Percentiles rank a stretch among this genome's conserved stretches.
Evolutionary conservation across 1,140 invertebrate species (phyloP).

Genomic region (Ceratosolen solmsi): DNA sequence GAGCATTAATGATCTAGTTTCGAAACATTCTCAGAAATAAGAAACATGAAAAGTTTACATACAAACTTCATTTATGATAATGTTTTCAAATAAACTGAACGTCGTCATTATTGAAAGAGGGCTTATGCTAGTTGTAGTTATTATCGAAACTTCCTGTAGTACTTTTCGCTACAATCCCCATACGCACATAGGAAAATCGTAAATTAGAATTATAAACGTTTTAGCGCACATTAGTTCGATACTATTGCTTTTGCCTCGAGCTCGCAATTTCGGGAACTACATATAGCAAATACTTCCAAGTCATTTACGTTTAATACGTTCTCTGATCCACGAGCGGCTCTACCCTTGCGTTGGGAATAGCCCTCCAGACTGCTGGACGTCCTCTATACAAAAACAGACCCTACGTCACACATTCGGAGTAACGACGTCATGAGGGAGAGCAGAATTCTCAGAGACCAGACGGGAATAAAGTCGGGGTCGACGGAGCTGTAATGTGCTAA

Average conservation of each 20-base stretch:
- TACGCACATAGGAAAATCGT: neutral
- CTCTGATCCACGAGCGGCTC: neutral
- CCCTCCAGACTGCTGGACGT: conserved; percentile 8
- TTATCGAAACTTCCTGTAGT: neutral
- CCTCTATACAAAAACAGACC: neutral
- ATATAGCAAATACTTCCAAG: neutral
- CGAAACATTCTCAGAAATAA: too few relatives aligned
- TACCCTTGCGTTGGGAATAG: neutral
- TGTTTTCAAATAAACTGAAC: neutral
- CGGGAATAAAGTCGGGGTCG: conserved; percentile 66
- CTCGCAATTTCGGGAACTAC: neutral
- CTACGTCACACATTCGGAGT: conserved; percentile 2
- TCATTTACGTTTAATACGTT: neutral
- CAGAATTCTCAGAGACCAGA: conserved; percentile 50
- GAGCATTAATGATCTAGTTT: too few relatives aligned
- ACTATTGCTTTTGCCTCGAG: neutral
- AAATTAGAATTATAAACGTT: neutral
- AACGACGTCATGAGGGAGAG: conserved; percentile 62
- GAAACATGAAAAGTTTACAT: neutral
- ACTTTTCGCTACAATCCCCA: neutral
- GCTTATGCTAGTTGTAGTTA: neutral
- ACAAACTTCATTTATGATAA: neutral
- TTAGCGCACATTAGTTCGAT: too few relatives aligned
- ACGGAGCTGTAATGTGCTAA: conserved; percentile 57
- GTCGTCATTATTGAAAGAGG: neutral